Percentiles rank a stretch among this genome's conserved stretches.
These are phyloP conservation scores for Mesocricetus auratus DNA, from an alignment of 2,113 vertebrate genomes.

Conservation along the genomic window DNA sequence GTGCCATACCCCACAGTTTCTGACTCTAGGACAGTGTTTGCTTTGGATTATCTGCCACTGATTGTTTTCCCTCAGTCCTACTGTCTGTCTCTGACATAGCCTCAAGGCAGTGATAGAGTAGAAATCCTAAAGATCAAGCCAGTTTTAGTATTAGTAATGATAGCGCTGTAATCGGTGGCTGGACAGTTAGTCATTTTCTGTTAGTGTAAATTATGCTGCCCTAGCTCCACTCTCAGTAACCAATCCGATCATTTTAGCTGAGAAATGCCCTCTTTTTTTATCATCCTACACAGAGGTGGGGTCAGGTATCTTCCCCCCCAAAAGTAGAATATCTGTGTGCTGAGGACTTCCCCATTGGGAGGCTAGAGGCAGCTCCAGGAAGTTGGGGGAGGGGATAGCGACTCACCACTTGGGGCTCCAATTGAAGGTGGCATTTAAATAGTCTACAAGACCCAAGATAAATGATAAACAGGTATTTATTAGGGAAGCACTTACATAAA, in stretches of 20 bases:
- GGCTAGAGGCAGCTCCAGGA: neutral
- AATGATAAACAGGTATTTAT: no score
- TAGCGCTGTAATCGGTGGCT: neutral
- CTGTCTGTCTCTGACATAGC: neutral
- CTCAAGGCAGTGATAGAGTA: neutral
- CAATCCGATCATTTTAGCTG: neutral
- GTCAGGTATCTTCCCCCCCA: neutral
- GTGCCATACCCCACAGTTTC: neutral
- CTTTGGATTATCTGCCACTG: neutral
- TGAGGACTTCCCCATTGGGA: neutral
- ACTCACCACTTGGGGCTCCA: no score
- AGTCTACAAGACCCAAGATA: no score
- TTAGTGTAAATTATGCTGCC: neutral
- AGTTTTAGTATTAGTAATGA: neutral
- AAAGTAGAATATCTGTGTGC: neutral
- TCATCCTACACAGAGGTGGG: neutral
- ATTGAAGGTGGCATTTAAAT: no score
- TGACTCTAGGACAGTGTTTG: no score
- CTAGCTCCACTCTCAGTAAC: neutral
- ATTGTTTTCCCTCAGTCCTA: neutral
- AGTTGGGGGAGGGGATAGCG: no score
- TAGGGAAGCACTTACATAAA: no score
- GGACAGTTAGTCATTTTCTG: neutral
- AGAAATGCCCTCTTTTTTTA: conserved; percentile 6
- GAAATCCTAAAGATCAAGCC: neutral